Evolutionary conservation across 2,888 invertebrate species (phyloP), one percentile per base, ranked within the genome.

Genomic region (Bunonema sp.): DNA sequence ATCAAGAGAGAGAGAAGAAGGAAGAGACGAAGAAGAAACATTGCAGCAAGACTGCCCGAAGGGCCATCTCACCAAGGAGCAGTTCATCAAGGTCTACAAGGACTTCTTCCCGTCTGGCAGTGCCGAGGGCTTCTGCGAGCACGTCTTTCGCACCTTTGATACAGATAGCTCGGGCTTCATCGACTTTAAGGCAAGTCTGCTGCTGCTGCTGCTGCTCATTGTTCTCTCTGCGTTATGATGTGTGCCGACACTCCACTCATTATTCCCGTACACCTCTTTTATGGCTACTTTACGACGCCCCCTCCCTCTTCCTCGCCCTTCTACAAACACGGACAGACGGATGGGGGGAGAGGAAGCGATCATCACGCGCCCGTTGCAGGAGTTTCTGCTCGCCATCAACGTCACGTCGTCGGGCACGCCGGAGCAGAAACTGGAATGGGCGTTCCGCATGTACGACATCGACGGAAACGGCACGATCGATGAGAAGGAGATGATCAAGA

Each of bases 401-500:
- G 88, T 91, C 42, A 91, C 89, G 58, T 87, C 87, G 60, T 86
- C 87, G 68, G 89, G 88, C 50, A 88, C 88, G 54, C 88, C 89
- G 21, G 88, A 91, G 72, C 89, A 91, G 73, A 91, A 91, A 74
- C 78, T 91, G 54, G 89, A 89, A 75, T 89, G 91, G 88, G 91
- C 91, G 50, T 91, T 91, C 78, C 81, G 88, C 70, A 88, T 89
- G 86, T 89, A 91, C 74, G 89, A 91, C 72, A 89, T 91, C 33
- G 89, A 91, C 72, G 87, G 88, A 36, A 91, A 91, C 70, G 91
- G 89, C 46, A 85, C 87, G 64, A 91, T 91, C 72, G 89, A 91
- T 72, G 85, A 88, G 67, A 85, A 87, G 71, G 91, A 91, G 78
- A 91, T 91, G 91, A 86, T 87, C 53, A 89, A 91, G 79, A 91